Percentiles rank a stretch among this genome's conserved stretches.
phyloP scores from a whole-genome alignment of 1,140 invertebrate species.

The Drosophila serrata region DNA sequence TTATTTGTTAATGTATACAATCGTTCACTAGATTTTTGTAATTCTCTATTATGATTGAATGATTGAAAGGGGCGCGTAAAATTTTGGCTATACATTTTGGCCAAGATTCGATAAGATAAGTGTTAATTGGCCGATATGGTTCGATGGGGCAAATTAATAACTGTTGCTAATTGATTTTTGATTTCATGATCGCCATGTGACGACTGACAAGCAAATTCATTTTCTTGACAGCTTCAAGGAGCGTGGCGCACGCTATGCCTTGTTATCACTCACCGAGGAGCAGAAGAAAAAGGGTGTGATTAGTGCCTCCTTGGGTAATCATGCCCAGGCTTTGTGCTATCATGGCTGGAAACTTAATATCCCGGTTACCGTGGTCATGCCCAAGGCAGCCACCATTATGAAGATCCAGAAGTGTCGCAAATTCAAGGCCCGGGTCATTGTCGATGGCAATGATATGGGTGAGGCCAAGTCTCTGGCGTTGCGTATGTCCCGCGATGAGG shows the following conservation, averaged over 20 bases:
- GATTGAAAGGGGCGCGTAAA: neutral
- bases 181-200: conserved; percentile 26
- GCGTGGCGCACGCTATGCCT: conserved; percentile 94
- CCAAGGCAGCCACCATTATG: conserved; percentile 95
- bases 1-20: neutral
- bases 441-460: conserved; percentile 93
- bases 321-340: conserved; percentile 95
- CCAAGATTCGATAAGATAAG: conserved; percentile 51
- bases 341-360: conserved; percentile 93
- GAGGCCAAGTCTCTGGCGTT: conserved; percentile 94
- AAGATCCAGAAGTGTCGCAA: conserved; percentile 95
- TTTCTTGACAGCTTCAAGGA: conserved; percentile 93
- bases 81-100: conserved; percentile 31
- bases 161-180: conserved; percentile 56
- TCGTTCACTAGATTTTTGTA: neutral
- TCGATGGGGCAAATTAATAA: conserved; percentile 49
- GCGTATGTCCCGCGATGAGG: conserved; percentile 89
- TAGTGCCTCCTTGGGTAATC: conserved; percentile 96
- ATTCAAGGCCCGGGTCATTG: conserved; percentile 93
- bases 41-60: conserved; percentile 7
- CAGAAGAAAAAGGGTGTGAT: conserved; percentile 93
- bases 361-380: conserved; percentile 97
- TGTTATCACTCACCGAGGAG: conserved; percentile 91
- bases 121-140: conserved; percentile 24
- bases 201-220: conserved; percentile 15